Evolutionary conservation across 2,113 vertebrate genomes (phyloP).

Genomic region (Chionis minor): DNA sequence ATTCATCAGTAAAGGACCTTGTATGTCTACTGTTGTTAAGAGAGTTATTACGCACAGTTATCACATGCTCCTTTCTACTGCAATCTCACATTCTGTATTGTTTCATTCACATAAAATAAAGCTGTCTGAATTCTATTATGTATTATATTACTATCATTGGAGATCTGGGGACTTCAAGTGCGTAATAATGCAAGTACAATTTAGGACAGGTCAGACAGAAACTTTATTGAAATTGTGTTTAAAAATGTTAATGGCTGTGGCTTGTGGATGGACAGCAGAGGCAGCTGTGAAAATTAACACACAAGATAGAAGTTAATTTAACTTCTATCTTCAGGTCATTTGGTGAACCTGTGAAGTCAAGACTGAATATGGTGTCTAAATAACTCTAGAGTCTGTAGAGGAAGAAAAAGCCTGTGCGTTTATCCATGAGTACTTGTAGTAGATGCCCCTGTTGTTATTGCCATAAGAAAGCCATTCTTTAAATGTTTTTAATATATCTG

Average conservation of each 20-base stretch:
- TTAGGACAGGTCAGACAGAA: neutral
- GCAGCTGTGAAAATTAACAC: neutral
- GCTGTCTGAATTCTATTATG: neutral
- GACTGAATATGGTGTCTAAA: neutral
- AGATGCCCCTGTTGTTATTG: neutral
- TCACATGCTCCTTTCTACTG: neutral
- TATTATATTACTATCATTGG: neutral
- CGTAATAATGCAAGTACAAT: neutral
- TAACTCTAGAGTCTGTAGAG: neutral
- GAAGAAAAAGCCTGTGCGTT: neutral
- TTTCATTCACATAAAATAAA: neutral
- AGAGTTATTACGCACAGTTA: neutral
- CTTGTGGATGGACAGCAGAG: neutral
- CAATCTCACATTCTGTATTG: neutral
- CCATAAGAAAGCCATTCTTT: neutral
- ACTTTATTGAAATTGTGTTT: neutral
- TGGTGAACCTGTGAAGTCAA: neutral
- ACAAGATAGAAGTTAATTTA: too few species aligned
- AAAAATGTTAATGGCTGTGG: neutral
- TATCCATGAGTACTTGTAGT: neutral
- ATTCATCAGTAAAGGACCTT: neutral
- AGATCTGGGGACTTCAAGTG: neutral
- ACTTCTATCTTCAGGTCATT: neutral
- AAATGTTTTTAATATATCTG: neutral
- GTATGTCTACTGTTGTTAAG: neutral